Conservation (phyloP, 1,140 invertebrate genomes). For the Oncopodura yosiiana region DNA sequence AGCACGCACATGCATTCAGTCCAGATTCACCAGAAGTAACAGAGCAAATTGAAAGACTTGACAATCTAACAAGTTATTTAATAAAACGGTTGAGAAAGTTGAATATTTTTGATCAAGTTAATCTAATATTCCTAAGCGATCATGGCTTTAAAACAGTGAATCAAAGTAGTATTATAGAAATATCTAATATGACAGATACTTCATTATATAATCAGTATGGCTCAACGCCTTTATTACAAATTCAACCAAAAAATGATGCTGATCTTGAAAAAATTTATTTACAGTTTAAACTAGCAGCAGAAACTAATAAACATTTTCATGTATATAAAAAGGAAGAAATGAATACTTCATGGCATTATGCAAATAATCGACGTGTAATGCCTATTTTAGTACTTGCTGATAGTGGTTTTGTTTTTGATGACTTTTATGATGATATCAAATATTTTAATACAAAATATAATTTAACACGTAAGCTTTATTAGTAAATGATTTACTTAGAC, state of each 20-base stretch:
- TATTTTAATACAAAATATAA: slow-evolving; percentile 44
- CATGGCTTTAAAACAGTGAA: slow-evolving; percentile 58
- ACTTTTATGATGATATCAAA: slow-evolving; percentile 42
- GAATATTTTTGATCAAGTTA: slow-evolving; percentile 47
- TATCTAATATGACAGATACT: slow-evolving; percentile 47
- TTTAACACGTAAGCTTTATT: slow-evolving; percentile 39
- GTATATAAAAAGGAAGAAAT: slow-evolving; percentile 51
- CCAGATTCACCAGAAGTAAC: slow-evolving; percentile 42
- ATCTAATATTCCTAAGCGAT: slow-evolving; percentile 61
- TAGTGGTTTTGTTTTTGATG: slow-evolving; percentile 49
- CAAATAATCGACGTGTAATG: slow-evolving; percentile 49
- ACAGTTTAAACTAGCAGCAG: slow-evolving; percentile 42
- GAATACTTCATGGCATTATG: slow-evolving; percentile 47
- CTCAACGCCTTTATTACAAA: slow-evolving; percentile 44
- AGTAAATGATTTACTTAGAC: not conserved
- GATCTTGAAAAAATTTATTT: slow-evolving; percentile 45
- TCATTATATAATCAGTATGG: slow-evolving; percentile 44
- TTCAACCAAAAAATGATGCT: slow-evolving; percentile 47
- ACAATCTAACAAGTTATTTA: slow-evolving; percentile 50
- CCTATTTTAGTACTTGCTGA: slow-evolving; percentile 50
- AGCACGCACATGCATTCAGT: slow-evolving; percentile 46
- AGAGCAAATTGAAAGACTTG: slow-evolving; percentile 45
- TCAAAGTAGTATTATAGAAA: slow-evolving; percentile 47
- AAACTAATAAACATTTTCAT: slow-evolving; percentile 42
- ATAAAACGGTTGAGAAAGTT: slow-evolving; percentile 45